A percentile compares a stretch with the other conserved stretches of the same genome.
These are phyloP conservation scores for Sula dactylatra DNA, from an alignment of 2,113 vertebrate species.

Conservation along the genomic window DNA sequence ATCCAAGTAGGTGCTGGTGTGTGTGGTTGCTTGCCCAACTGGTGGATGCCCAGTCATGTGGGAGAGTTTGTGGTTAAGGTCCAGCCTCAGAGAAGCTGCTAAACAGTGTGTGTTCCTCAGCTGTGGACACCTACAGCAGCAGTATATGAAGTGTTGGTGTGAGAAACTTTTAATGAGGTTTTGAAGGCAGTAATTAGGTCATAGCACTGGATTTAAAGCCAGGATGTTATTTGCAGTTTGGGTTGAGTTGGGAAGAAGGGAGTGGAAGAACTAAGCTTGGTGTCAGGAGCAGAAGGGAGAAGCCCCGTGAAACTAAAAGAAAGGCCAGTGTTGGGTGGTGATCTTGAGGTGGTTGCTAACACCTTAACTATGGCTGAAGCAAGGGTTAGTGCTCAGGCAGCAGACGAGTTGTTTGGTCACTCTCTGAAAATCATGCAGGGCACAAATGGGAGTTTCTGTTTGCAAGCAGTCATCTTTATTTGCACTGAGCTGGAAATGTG, in stretches of 20 bases:
- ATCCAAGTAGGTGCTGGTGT: background rate
- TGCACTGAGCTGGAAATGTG: background rate
- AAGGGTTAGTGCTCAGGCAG: background rate
- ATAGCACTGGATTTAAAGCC: background rate
- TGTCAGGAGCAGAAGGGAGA: background rate
- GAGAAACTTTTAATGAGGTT: background rate
- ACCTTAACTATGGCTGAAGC: background rate
- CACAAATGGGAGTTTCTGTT: background rate
- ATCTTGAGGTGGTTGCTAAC: background rate
- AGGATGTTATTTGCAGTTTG: background rate
- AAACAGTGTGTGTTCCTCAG: background rate
- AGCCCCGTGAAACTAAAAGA: background rate
- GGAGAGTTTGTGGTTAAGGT: background rate
- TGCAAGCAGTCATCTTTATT: background rate
- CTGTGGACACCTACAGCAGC: background rate
- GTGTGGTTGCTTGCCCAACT: background rate
- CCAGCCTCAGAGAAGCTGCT: background rate
- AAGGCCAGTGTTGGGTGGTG: background rate
- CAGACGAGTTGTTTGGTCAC: background rate
- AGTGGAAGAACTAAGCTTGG: background rate
- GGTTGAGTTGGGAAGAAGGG: background rate
- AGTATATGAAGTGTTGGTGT: background rate
- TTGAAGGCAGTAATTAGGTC: background rate
- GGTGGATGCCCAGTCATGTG: background rate
- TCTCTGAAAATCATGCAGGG: background rate